Evolutionary conservation across 2,113 vertebrate genomes (phyloP).

Genomic region (Xenus cinereus): DNA sequence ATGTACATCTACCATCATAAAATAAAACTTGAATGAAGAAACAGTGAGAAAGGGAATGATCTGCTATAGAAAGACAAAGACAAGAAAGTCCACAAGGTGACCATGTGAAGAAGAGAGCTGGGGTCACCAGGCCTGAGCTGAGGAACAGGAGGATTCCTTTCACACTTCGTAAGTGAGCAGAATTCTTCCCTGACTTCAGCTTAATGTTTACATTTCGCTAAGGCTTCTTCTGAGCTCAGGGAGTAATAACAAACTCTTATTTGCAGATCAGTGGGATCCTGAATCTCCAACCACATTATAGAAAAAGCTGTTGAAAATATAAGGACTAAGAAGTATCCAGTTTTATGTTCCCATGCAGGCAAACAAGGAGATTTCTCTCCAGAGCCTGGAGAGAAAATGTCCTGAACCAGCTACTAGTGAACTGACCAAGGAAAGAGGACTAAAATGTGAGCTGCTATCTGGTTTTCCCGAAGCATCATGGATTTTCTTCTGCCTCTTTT

Average conservation of each 20-base stretch:
- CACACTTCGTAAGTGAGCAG: background rate
- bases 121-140: background rate
- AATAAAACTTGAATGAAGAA: background rate
- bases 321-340: background rate
- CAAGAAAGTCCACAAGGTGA: background rate
- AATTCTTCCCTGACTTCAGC: background rate
- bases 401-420: background rate
- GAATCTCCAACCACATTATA: background rate
- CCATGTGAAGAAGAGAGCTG: background rate
- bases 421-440: background rate
- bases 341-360: background rate
- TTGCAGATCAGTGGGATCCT: background rate
- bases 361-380: background rate
- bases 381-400: background rate
- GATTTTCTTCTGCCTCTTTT: background rate
- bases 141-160: background rate
- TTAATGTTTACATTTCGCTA: background rate
- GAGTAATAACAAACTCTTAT: background rate
- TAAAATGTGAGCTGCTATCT: background rate
- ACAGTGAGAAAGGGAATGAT: background rate
- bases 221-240: background rate
- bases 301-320: background rate
- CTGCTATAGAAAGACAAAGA: background rate
- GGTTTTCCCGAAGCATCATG: background rate
- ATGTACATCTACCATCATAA: background rate